These are phyloP conservation scores for Stictocephala bisonia DNA, from an alignment of 2,888 invertebrate genomes.

Conservation along the genomic window DNA sequence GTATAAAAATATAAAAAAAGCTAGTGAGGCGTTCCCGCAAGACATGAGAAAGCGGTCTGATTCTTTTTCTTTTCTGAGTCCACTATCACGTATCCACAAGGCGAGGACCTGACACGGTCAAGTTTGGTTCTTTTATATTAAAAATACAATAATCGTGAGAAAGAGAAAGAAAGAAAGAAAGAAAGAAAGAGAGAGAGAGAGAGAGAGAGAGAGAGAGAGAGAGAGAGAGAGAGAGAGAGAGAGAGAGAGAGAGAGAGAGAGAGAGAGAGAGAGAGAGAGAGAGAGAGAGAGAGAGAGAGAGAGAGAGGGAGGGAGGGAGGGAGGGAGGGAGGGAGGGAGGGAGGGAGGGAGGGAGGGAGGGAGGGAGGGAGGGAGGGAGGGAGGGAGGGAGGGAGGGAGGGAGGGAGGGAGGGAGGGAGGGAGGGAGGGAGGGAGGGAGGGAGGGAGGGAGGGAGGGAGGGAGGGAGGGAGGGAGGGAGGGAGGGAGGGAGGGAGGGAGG, in stretches of 20 bases:
- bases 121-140: no score
- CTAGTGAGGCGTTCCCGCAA: no score
- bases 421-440: neutral
- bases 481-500: constrained; percentile 29
- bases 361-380: neutral
- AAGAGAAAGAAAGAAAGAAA: constrained; percentile 27
- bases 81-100: no score
- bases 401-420: neutral
- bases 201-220: constrained; percentile 35
- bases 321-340: neutral
- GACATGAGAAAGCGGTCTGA: no score
- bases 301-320: constrained; percentile 12
- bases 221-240: constrained; percentile 48
- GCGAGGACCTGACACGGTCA: no score
- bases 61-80: no score
- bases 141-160: no score
- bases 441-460: constrained; percentile 7
- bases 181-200: constrained; percentile 37
- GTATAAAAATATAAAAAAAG: no score
- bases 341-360: constrained; percentile 11
- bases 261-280: neutral
- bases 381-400: neutral
- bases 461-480: constrained; percentile 17
- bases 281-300: constrained; percentile 40
- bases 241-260: neutral